Evolutionary conservation across 2,113 vertebrate species (phyloP).

Genomic region (Agapornis roseicollis): DNA sequence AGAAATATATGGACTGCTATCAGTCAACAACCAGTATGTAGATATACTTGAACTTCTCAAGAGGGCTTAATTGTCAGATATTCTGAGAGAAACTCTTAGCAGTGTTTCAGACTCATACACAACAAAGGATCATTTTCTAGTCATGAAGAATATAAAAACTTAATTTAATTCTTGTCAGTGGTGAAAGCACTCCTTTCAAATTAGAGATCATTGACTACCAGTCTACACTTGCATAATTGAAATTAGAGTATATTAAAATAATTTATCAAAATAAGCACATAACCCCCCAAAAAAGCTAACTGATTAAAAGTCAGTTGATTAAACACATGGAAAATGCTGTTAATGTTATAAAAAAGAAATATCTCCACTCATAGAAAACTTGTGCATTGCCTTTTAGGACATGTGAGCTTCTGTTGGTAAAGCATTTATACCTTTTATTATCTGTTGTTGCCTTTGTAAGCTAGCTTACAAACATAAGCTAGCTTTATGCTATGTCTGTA

Average conservation of each 20-base stretch:
- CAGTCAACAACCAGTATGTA: background rate
- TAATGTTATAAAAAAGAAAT: constrained; percentile 55
- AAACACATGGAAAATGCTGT: constrained; percentile 49
- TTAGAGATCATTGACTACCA: constrained; percentile 57
- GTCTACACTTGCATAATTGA: constrained; percentile 45
- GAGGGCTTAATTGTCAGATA: background rate
- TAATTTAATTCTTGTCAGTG: constrained; percentile 26
- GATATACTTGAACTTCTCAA: background rate
- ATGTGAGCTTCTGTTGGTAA: background rate
- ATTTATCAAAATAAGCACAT: constrained; percentile 71
- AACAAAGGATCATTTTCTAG: background rate
- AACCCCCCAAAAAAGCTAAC: constrained; percentile 65
- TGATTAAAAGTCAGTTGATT: constrained; percentile 61
- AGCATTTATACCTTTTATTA: background rate
- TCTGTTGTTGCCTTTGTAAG: background rate
- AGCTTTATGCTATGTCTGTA: background rate
- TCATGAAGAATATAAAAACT: constrained; percentile 22
- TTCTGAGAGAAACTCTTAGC: background rate
- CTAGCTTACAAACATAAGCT: background rate
- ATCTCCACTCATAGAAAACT: constrained; percentile 2
- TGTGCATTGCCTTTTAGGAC: constrained; percentile 18
- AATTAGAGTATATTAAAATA: constrained; percentile 72
- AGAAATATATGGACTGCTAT: background rate
- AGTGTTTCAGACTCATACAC: background rate
- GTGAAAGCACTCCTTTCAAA: constrained; percentile 47